phyloP scores from a whole-genome alignment of 2,113 vertebrate genomes.

The Calyptommatus sinebrachiatus region DNA sequence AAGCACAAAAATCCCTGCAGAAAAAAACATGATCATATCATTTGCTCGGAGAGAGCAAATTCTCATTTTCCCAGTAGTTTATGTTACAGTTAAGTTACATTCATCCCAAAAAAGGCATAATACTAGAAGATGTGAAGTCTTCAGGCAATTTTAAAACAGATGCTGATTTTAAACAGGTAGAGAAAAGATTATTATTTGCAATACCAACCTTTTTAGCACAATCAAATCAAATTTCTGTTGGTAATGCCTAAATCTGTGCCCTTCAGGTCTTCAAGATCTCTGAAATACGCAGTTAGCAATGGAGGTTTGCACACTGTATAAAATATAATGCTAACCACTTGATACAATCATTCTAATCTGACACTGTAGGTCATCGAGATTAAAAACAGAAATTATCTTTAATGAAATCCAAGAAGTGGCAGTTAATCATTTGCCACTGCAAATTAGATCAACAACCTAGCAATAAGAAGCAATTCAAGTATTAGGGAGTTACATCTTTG shows the following conservation, averaged over 20 bases:
- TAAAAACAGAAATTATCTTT: neutral
- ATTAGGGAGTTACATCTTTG: neutral
- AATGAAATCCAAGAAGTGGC: neutral
- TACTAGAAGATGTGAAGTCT: neutral
- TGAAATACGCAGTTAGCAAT: neutral
- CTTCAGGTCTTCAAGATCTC: neutral
- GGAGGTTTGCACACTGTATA: neutral
- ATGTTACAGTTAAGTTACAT: neutral
- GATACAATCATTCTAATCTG: neutral
- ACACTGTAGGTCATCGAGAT: no score
- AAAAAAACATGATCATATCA: neutral
- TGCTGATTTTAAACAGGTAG: neutral
- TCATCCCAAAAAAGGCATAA: neutral
- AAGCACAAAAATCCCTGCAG: neutral
- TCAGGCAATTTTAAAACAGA: neutral
- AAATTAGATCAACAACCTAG: neutral
- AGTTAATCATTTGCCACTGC: neutral
- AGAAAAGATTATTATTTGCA: neutral
- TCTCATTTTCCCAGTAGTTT: neutral
- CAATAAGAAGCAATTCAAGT: neutral
- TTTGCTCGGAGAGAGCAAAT: conserved; percentile 40
- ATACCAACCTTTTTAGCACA: neutral
- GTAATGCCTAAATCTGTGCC: neutral
- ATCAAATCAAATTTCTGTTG: neutral
- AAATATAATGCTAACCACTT: neutral